Conservation (phyloP, 2,113 vertebrate species). For the Cricetomys ansorgei region DNA sequence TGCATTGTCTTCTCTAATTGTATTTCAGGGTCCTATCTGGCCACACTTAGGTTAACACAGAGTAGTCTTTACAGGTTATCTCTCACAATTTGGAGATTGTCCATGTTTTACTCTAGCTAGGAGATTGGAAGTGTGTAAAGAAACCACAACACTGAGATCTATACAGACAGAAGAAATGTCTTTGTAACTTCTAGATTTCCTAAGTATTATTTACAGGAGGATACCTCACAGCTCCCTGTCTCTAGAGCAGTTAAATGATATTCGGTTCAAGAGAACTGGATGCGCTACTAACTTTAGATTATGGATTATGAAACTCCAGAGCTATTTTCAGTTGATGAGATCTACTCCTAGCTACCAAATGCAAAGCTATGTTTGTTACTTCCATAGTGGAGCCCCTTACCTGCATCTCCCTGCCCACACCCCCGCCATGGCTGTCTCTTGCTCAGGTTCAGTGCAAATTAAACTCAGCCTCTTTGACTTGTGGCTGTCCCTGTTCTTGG, state of each 20-base stretch:
- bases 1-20: neutral
- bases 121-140: neutral
- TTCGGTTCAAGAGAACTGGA: neutral
- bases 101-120: too few species aligned
- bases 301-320: neutral
- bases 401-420: fast-evolving
- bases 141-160: neutral
- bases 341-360: neutral
- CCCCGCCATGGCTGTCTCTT: neutral
- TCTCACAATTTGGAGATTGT: neutral
- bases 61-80: neutral
- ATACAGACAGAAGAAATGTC: neutral
- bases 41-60: too few species aligned
- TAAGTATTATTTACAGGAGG: neutral
- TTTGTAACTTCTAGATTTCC: neutral
- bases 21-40: neutral
- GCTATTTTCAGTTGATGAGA: neutral
- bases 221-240: too few species aligned
- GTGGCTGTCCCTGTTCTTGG: neutral
- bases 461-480: neutral
- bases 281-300: neutral
- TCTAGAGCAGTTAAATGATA: neutral
- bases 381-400: neutral
- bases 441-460: neutral
- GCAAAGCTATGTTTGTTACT: neutral